Percentiles rank a stretch among this genome's conserved stretches.
Conservation (phyloP, 2,113 vertebrate genomes). For the Oncorhynchus nerka region DNA sequence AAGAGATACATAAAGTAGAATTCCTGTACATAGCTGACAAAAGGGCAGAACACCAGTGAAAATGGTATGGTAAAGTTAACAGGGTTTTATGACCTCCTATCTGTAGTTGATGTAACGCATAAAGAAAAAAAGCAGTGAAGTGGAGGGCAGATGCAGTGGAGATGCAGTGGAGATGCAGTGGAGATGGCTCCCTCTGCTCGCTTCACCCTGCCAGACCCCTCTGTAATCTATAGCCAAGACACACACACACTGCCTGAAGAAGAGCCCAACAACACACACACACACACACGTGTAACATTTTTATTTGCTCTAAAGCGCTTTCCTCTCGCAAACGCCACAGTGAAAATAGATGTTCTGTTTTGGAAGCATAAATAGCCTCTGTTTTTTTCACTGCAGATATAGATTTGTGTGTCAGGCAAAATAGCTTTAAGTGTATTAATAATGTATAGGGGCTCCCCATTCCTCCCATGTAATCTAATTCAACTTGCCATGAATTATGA, state of each 20-base stretch:
- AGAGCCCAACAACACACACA: no score
- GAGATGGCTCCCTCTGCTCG: no score
- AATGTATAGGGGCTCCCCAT: conserved; percentile 17
- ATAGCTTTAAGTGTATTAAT: conserved; percentile 60
- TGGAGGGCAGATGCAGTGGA: neutral
- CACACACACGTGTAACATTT: neutral
- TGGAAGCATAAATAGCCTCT: conserved; percentile 50
- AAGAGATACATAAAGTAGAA: conserved; percentile 11
- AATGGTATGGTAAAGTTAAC: conserved; percentile 21
- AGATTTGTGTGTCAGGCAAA: conserved; percentile 44
- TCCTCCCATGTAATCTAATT: conserved; percentile 56
- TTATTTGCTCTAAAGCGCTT: no score
- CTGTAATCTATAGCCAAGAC: neutral
- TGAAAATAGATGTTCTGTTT: conserved; percentile 53
- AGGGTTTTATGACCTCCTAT: conserved; percentile 34
- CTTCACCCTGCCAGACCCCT: neutral
- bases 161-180: neutral
- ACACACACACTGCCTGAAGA: neutral
- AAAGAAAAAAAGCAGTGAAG: conserved; percentile 30
- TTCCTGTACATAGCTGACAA: conserved; percentile 40
- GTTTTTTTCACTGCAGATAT: conserved; percentile 45
- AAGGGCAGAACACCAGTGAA: conserved; percentile 15
- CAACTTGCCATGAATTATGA: conserved; percentile 43
- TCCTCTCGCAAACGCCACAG: conserved; percentile 16
- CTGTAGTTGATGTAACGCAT: conserved; percentile 33